Evolutionary conservation across 2,113 vertebrate species (phyloP), one percentile per base, ranked within the genome.

Genomic region (Rhinolophus ferrumequinum): DNA sequence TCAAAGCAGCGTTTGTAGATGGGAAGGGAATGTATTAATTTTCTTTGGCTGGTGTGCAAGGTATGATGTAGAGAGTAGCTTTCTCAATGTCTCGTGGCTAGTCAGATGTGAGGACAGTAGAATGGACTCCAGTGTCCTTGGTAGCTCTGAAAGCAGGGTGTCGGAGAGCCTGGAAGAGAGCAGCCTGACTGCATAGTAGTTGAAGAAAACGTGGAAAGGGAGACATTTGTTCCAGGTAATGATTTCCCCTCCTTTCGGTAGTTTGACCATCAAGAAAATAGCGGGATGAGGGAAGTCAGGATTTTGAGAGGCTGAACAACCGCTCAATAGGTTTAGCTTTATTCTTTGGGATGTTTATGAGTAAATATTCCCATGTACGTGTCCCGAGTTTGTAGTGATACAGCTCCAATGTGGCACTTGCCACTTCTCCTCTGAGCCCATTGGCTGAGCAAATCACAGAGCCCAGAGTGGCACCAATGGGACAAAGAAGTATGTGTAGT

Each of bases 31-130:
- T 18, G 28, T 2, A 21, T 22, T 4, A 9, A 30, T 2, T 58
- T 50, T 28, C 64, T 47, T 50, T 19, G 67, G 26, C 35, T 22
- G 4, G 5, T 33, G 8, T 50, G 56, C 8, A 35, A 50, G 56
- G 28, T 8, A 3, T 0, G 0, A 3, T 10, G 13, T 21, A 8
- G 70, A 62, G 7, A 21, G 16, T 9, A 54, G 33, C 8, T 19
- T 11, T 30, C 30, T 15, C 18, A 3, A 4, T 4, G 33, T 66
- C 19, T 56, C 2, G 0, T 9, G 86, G 47, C 73, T 28, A 16
- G 10, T 8, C 30, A 18, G n/a, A 64, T 21, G 69, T 56, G 28
- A 3, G 35, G 44, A 22, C 47, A 41, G 30, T 30, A 18, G 15
- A 14, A 47, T 26, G 66, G 35, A 24, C 47, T 33, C 26, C 6